phyloP scores from a whole-genome alignment of 2,113 vertebrate genomes.

The Euleptes europaea region DNA sequence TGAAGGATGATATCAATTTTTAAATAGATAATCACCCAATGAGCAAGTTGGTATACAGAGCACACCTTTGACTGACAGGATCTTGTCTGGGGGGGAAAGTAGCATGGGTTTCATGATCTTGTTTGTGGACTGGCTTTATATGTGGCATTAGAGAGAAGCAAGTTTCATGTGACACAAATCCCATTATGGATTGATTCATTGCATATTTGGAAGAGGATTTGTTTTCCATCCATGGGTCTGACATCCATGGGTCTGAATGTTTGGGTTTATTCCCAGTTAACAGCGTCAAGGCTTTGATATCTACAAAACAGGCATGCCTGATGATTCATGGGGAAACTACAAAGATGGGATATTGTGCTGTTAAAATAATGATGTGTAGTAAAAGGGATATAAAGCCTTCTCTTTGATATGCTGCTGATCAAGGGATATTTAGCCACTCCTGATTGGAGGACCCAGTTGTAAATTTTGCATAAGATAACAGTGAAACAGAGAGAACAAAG shows the following conservation, averaged over 20 bases:
- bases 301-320: background rate
- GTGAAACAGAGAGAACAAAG: background rate
- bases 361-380: background rate
- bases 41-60: too few relatives aligned
- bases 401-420: background rate
- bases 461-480: background rate
- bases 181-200: background rate
- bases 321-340: background rate
- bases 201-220: background rate
- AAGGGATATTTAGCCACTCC: background rate
- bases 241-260: background rate
- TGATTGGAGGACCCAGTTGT: background rate
- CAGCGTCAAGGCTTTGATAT: background rate
- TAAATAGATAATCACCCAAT: too few relatives aligned
- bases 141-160: background rate
- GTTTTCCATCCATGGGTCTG: background rate
- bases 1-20: too few relatives aligned
- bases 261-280: background rate
- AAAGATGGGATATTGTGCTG: background rate
- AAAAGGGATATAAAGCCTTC: background rate
- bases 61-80: too few relatives aligned
- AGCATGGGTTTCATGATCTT: background rate
- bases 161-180: background rate
- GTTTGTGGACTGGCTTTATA: background rate
- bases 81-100: too few relatives aligned